Conservation (phyloP, 2,888 invertebrate species). For the Mamestra brassicae region DNA sequence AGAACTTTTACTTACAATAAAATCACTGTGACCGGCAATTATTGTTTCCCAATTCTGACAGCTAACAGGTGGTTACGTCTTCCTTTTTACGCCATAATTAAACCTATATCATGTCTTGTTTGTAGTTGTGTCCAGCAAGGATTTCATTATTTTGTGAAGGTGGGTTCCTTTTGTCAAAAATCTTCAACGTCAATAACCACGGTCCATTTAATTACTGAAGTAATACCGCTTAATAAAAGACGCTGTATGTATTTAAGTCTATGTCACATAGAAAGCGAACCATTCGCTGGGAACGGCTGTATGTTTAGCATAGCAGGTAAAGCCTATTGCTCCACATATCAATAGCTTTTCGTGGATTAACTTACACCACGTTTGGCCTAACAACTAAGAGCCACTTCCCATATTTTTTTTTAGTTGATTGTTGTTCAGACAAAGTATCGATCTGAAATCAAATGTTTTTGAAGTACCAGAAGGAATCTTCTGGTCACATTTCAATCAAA, state of each 20-base stretch:
- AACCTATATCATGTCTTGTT: conserved; percentile 2
- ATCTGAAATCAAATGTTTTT: too few species aligned
- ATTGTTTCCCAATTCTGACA: neutral
- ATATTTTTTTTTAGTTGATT: too few species aligned
- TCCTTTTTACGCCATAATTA: neutral
- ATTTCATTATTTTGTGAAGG: conserved; percentile 1
- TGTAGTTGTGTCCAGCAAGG: neutral
- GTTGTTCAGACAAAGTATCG: too few species aligned
- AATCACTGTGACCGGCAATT: neutral
- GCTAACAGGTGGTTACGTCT: neutral
- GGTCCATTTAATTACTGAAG: conserved; percentile 39
- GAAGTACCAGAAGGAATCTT: too few species aligned
- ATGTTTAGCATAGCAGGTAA: neutral
- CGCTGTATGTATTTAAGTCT: conserved; percentile 3
- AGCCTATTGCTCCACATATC: too few species aligned
- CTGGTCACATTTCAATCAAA: too few species aligned
- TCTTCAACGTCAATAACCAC: conserved; percentile 27
- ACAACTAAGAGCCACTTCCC: too few species aligned
- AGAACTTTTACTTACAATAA: neutral
- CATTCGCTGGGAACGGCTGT: too few species aligned
- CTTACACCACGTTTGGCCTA: too few species aligned
- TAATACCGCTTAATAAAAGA: conserved; percentile 33
- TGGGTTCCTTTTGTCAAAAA: conserved; percentile 13
- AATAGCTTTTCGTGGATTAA: too few species aligned
- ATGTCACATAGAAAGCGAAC: neutral